Evolutionary conservation across 2,113 vertebrate genomes (phyloP).

Genomic region (Varanus salvator): DNA sequence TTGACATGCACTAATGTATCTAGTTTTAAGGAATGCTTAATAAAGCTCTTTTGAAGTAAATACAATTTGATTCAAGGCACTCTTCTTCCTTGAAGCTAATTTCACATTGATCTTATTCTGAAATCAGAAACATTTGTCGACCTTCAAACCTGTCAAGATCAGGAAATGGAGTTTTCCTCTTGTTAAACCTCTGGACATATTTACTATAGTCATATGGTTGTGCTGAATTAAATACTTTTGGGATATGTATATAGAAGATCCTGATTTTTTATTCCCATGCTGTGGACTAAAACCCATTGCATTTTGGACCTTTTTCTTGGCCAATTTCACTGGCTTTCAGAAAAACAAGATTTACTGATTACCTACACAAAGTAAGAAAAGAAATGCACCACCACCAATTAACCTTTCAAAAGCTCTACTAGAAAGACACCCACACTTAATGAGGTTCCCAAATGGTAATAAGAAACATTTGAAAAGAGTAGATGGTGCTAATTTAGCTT

Average conservation of each 20-base stretch:
- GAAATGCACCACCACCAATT: background rate
- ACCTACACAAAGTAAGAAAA: background rate
- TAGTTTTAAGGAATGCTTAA: conserved; percentile 16
- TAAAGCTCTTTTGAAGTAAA: conserved; percentile 20
- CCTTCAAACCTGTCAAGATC: background rate
- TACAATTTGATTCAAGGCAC: background rate
- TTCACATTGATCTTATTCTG: background rate
- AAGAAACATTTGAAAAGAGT: conserved; percentile 20
- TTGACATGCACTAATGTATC: background rate
- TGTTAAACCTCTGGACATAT: background rate
- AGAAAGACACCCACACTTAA: conserved; percentile 18
- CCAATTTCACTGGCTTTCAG: background rate
- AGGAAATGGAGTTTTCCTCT: conserved; percentile 11
- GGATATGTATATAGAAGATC: background rate
- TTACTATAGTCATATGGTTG: accelerated
- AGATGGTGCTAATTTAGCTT: conserved; percentile 28
- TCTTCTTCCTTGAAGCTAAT: background rate
- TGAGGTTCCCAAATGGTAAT: conserved; percentile 16
- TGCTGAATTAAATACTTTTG: background rate
- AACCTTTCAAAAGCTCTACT: conserved; percentile 17
- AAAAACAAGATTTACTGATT: conserved; percentile 16
- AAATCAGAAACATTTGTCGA: conserved; percentile 14
- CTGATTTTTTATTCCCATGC: background rate
- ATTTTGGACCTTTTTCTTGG: background rate
- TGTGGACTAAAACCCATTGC: background rate